Evolutionary conservation across 2,113 vertebrate species (phyloP), one percentile per base, ranked within the genome.

Genomic region (Myotis yumanensis): DNA sequence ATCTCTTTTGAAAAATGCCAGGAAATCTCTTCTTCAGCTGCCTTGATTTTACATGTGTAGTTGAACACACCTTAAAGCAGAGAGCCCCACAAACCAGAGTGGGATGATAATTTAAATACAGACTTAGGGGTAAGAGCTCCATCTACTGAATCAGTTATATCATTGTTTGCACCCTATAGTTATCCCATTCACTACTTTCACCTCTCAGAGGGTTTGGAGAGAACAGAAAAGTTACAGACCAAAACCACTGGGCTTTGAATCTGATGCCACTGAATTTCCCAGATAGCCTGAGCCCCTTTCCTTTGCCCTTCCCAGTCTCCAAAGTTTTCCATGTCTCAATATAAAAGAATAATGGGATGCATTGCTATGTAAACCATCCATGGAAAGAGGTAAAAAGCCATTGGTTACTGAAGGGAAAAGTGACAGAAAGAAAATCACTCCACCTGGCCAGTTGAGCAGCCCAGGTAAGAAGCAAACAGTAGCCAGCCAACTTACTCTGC

Each of bases 51-150:
- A 79, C 48, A 62, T 89, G 73, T 95, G 76, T 76, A 83, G 82
- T n/a, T 57, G n/a, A 83, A 91, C 75, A 97, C 82, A 96, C 96
- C 97, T 97, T 96, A 71, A 95, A 84, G 94, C 92, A 92, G 40
- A 95, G 35, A 96, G 86, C 73, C 89, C 91, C 79, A 81, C 57
- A 75, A 90, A 90, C 66, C 59, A 89, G 73, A 96, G 52, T 89
- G 93, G 96, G 97, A 95, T 18, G 4, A 89, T 93, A 92, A 95
- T 92, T 97, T 96, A 95, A 96, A 94, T 72, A 83, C 96, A 97
- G 95, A 96, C 90, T 95, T 96, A 97, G 92, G 92, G 94, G 89
- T 96, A 97, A 97, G 96, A 97, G 97, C 97, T 97, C 97, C 97
- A 97, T 97, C 97, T 97, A 93, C 97, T 97, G 97, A 94, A 96